A percentile compares a stretch with the other conserved stretches of the same genome.
Evolutionary conservation across 2,797 vertebrate species (phyloP).

Genomic region (Borostomias antarcticus): DNA sequence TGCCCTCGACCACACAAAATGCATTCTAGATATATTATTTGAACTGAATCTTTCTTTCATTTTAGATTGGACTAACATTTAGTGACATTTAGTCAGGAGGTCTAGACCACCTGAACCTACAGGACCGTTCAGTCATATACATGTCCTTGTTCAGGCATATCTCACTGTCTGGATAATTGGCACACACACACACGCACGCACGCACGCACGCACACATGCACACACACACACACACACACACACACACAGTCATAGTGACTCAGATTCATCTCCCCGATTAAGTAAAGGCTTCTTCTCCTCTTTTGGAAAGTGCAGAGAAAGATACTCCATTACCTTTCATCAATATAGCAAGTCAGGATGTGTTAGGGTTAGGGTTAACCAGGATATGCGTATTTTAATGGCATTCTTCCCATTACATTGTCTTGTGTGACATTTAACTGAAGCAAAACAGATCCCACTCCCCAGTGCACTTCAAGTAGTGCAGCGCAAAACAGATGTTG

Average conservation of each 20-base stretch:
- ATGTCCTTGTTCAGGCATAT: constrained; percentile 33
- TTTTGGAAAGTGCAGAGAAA: too few relatives aligned
- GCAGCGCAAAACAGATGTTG: constrained; percentile 16
- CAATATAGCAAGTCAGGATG: too few relatives aligned
- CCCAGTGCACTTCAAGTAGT: constrained; percentile 42
- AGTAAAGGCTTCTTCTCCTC: too few relatives aligned
- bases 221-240: constrained; percentile 17
- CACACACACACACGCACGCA: not conserved
- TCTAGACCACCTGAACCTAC: constrained; percentile 47
- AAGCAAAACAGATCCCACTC: constrained; percentile 64
- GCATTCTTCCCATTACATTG: constrained; percentile 36
- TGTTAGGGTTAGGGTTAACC: too few relatives aligned
- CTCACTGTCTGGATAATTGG: not conserved
- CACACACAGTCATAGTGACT: constrained; percentile 17
- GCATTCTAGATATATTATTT: too few relatives aligned
- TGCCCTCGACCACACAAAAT: too few relatives aligned
- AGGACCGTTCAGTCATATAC: too few relatives aligned
- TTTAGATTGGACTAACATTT: too few relatives aligned
- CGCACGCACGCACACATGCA: constrained; percentile 23
- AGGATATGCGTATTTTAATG: constrained; percentile 32
- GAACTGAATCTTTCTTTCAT: too few relatives aligned
- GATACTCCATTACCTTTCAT: not conserved
- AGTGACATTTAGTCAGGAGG: not conserved
- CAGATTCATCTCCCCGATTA: not conserved
- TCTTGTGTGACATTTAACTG: constrained; percentile 60